A percentile compares a stretch with the other conserved stretches of the same genome.
Evolutionary conservation across 2,797 vertebrate genomes (phyloP).

Genomic region (Pseudochaenichthys georgianus): DNA sequence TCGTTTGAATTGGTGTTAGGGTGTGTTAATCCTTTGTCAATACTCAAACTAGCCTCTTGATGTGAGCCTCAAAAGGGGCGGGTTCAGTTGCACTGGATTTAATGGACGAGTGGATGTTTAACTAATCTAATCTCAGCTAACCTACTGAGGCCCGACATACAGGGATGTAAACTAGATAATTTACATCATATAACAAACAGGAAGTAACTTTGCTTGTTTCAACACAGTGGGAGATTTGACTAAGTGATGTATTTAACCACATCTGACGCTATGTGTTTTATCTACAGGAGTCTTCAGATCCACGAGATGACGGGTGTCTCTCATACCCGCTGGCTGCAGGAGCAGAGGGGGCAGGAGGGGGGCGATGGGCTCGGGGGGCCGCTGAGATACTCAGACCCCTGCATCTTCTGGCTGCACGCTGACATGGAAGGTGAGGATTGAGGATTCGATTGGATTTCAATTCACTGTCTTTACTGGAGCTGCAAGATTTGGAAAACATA

Average conservation of each 20-base stretch:
- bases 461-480: too few species aligned
- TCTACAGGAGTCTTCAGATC: constrained; percentile 93
- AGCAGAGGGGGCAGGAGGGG: constrained; percentile 90
- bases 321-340: constrained; percentile 90
- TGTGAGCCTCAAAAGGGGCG: constrained; percentile 1
- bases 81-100: constrained; percentile 35
- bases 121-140: constrained; percentile 29
- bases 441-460: constrained; percentile 10
- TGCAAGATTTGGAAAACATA: too few species aligned
- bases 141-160: neutral
- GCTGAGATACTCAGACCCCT: constrained; percentile 90
- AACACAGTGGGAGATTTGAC: neutral
- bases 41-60: constrained; percentile 11
- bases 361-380: constrained; percentile 91
- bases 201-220: neutral
- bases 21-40: constrained; percentile 1
- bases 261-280: constrained; percentile 19
- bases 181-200: neutral
- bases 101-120: constrained; percentile 34
- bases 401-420: constrained; percentile 94
- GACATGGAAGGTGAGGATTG: constrained; percentile 88
- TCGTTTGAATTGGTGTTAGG: neutral
- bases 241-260: constrained; percentile 8
- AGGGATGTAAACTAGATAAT: neutral
- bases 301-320: constrained; percentile 90